Base-by-base conservation (phyloP, 2,888 invertebrate genomes). In the Tolmerus cingulatus region DNA sequence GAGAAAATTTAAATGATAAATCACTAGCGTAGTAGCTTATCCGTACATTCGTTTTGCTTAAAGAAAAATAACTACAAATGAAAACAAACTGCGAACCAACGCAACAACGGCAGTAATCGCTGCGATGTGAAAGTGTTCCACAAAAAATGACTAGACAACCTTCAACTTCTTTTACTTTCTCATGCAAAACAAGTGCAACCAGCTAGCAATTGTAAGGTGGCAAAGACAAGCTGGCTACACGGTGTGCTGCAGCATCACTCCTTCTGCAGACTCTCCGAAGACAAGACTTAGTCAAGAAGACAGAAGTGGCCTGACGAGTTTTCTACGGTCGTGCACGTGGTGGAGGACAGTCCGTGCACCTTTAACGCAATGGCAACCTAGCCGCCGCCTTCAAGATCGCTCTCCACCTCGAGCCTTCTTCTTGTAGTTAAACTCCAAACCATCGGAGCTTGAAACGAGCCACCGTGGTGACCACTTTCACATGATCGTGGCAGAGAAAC, bases 141-240 rank as follows among this genome's bases (percentile, higher is more conserved):
- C 76, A 87, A 84, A 86, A 66, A 86, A 76, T 46, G 74, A 76
- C 87, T 87, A 55, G 88, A 87, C 87, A 88, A 88, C 88, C 88
- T 88, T 88, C 88, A 88, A 88, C 88, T 88, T 88, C 86, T 88
- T 87, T 88, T 86, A 88, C 88, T 88, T 88, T 88, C 88, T 87
- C 88, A 87, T 88, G 87, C 82, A 88, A 88, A 87, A 88, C 88
- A 88, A 88, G 87, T 88, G 87, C 88, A 87, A 77, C 78, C 66
- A 66, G 66, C 27, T 23, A 66, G 66, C 23, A 66, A 66, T 27
- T 43, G 51, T 34, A 37, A 37, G 86, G 43, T 16, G 76, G 40
- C 55, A 86, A 30, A 66, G 74, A 74, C 82, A 57, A 51, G 57
- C 82, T 82, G 57, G 37, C 37, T 66, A 12, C 12, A 14, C 8